Evolutionary conservation across 2,797 vertebrate species (phyloP).

Genomic region (Rhinella marina): DNA sequence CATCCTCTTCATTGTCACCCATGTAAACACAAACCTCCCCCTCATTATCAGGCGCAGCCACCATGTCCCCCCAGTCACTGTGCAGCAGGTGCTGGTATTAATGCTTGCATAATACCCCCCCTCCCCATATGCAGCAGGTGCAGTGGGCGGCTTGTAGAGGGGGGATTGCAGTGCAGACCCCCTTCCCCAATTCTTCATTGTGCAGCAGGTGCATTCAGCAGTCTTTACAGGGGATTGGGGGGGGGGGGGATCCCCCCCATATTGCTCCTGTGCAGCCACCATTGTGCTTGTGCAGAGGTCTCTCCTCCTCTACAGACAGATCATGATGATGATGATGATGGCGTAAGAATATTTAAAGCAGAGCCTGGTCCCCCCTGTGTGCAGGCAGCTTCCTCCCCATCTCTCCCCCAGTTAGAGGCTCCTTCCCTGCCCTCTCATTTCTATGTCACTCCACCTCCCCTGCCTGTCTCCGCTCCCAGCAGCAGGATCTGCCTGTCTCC

Average conservation of each 20-base stretch:
- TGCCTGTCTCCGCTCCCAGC: slow-evolving; percentile 23
- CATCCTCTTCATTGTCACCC: not conserved
- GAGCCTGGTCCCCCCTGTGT: slow-evolving; percentile 15
- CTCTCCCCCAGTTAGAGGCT: slow-evolving; percentile 40
- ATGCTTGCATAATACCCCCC: not conserved
- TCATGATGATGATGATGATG: not conserved
- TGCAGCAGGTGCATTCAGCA: not conserved
- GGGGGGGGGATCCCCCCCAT: not conserved
- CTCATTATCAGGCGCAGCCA: not conserved
- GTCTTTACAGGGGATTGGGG: not conserved
- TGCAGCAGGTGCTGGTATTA: not conserved
- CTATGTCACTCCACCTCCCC: slow-evolving; percentile 40
- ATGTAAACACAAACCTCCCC: not conserved
- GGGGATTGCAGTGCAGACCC: not conserved
- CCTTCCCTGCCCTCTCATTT: slow-evolving; percentile 42
- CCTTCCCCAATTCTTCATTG: not conserved
- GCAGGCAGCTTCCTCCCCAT: not conserved
- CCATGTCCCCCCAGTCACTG: not conserved
- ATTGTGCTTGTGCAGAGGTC: not conserved
- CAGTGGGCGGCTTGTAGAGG: no score
- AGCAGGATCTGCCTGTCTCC: slow-evolving; percentile 33
- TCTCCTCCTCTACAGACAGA: not conserved
- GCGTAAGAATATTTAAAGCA: slow-evolving; percentile 7
- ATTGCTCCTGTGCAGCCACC: not conserved
- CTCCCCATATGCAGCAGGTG: not conserved